Conservation (phyloP, 2,113 vertebrate species). For the Grantiella picta region DNA sequence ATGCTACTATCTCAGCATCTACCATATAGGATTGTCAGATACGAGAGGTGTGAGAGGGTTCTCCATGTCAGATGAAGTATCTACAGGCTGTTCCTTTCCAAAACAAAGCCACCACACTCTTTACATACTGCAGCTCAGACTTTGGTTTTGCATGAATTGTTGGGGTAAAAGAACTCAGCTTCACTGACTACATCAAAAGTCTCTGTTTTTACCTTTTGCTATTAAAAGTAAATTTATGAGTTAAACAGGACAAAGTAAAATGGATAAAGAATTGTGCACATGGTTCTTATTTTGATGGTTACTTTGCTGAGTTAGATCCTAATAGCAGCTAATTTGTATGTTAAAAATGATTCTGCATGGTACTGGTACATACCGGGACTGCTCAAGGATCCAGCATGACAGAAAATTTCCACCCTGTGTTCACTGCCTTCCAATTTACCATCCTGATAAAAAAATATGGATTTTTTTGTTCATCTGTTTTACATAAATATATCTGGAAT, state of each 20-base stretch:
- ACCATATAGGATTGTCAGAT: background rate
- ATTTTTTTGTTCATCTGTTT: background rate
- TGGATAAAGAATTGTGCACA: background rate
- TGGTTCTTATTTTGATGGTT: background rate
- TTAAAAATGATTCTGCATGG: background rate
- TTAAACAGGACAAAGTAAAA: constrained; percentile 25
- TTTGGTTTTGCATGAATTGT: rapidly evolving
- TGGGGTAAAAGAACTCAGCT: background rate
- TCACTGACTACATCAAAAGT: background rate
- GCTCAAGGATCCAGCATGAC: background rate
- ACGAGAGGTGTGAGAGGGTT: background rate
- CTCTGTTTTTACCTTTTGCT: background rate
- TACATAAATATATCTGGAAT: background rate
- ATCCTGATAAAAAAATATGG: background rate
- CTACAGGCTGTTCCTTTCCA: background rate
- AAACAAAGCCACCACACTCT: background rate
- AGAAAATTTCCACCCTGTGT: background rate
- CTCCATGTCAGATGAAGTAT: background rate
- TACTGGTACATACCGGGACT: background rate
- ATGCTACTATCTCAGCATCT: background rate
- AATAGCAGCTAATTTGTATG: background rate
- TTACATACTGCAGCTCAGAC: background rate
- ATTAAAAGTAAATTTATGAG: background rate
- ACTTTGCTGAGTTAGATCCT: background rate
- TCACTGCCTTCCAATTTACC: background rate